Conservation (phyloP, 2,797 vertebrate species). For the Phoeniculus purpureus region DNA sequence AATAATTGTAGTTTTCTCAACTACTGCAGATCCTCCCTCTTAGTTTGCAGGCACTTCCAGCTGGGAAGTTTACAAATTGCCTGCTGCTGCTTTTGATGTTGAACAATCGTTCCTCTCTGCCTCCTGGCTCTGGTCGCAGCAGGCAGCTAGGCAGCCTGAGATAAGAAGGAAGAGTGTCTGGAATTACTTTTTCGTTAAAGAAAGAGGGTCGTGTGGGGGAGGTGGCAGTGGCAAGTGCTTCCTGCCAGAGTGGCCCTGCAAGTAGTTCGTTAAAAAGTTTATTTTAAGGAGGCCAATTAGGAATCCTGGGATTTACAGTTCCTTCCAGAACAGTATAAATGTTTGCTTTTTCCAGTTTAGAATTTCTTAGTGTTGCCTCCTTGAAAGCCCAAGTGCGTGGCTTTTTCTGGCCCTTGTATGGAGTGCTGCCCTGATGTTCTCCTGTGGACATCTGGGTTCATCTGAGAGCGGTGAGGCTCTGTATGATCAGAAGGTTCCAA, state of each 20-base stretch:
- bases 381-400: not conserved
- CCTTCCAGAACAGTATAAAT: conserved; percentile 16
- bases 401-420: not conserved
- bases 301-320: conserved; percentile 15
- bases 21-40: not conserved
- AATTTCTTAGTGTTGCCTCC: not conserved
- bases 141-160: conserved; percentile 29
- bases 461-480: not conserved
- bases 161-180: conserved; percentile 49
- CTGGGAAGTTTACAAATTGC: conserved; percentile 66
- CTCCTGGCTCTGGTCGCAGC: conserved; percentile 40
- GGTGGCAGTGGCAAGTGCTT: not conserved
- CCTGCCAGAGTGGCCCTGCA: not conserved
- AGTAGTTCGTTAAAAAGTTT: not conserved
- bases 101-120: conserved; percentile 37
- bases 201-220: not conserved
- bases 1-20: not conserved
- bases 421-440: not conserved
- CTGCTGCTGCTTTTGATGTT: conserved; percentile 57
- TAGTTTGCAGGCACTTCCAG: conserved; percentile 17
- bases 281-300: not conserved
- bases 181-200: conserved; percentile 29
- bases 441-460: not conserved
- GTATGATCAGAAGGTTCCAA: not conserved
- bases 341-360: conserved; percentile 27